Conservation (phyloP, 2,888 invertebrate species). For the Lordiphosa fenestrarum region DNA sequence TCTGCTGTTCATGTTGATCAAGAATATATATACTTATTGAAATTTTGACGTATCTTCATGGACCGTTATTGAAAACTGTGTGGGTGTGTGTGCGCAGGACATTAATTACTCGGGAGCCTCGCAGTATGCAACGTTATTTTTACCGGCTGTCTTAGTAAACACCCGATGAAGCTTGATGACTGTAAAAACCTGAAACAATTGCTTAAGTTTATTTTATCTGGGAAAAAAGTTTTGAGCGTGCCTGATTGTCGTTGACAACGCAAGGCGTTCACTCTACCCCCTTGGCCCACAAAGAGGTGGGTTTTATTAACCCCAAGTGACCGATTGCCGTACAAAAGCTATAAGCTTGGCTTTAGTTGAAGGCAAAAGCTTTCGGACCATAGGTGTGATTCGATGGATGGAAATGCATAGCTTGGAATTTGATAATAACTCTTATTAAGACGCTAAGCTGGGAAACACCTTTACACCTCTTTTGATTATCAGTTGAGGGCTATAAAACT, state of each 20-base stretch:
- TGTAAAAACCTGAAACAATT: constrained; percentile 53
- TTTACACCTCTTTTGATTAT: too few species aligned
- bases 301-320: constrained; percentile 58
- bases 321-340: constrained; percentile 38
- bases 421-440: background rate
- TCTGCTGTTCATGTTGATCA: too few species aligned
- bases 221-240: constrained; percentile 3
- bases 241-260: constrained; percentile 25
- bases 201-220: constrained; percentile 18
- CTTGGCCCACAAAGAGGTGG: constrained; percentile 12
- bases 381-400: background rate
- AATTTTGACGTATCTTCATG: too few species aligned
- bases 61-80: too few species aligned
- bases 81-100: constrained; percentile 8
- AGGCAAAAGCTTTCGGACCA: constrained; percentile 27
- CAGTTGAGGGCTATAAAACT: background rate
- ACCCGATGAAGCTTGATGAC: constrained; percentile 46
- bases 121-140: constrained; percentile 54
- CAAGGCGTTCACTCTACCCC: constrained; percentile 16
- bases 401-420: constrained; percentile 1
- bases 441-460: too few species aligned
- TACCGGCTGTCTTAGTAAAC: constrained; percentile 43
- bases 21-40: too few species aligned
- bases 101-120: constrained; percentile 52
- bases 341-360: constrained; percentile 34